These are phyloP conservation scores for Epicauta chinensis DNA, from an alignment of 1,140 invertebrate genomes.

Conservation along the genomic window DNA sequence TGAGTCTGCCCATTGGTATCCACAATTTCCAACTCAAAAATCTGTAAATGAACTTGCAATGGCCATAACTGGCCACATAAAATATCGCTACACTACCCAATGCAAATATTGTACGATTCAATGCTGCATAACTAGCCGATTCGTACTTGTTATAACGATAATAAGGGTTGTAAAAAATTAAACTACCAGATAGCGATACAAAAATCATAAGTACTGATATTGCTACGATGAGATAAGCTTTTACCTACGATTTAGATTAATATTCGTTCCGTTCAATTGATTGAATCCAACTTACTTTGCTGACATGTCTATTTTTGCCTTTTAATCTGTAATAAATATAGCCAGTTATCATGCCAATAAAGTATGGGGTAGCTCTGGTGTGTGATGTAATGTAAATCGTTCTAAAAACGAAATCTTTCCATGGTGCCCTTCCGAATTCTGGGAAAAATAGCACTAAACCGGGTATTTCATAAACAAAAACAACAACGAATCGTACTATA, in stretches of 20 bases:
- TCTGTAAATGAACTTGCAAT: conserved; percentile 29
- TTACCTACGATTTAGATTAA: too few relatives aligned
- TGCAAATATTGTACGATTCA: conserved; percentile 53
- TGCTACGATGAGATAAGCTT: conserved; percentile 32
- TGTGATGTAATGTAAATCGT: conserved; percentile 50
- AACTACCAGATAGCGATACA: conserved; percentile 36
- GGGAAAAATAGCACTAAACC: conserved; percentile 47
- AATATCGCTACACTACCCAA: conserved; percentile 48
- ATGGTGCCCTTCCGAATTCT: conserved; percentile 45
- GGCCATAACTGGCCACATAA: conserved; percentile 40
- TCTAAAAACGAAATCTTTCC: conserved; percentile 43
- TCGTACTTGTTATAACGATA: conserved; percentile 41
- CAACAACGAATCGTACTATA: conserved; percentile 44
- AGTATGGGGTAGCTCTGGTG: conserved; percentile 48
- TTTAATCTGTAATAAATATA: conserved; percentile 43
- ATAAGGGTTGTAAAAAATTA: too few relatives aligned
- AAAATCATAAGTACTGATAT: conserved; percentile 32
- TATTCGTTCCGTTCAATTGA: too few relatives aligned
- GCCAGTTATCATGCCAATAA: conserved; percentile 49
- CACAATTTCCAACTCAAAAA: conserved; percentile 52
- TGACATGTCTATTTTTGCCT: conserved; percentile 34
- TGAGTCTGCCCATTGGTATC: conserved; percentile 61
- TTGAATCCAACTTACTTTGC: conserved; percentile 44
- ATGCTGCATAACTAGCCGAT: conserved; percentile 50
- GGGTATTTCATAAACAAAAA: conserved; percentile 42